phyloP scores from a whole-genome alignment of 2,797 vertebrate species.

The Pogoniulus pusillus region DNA sequence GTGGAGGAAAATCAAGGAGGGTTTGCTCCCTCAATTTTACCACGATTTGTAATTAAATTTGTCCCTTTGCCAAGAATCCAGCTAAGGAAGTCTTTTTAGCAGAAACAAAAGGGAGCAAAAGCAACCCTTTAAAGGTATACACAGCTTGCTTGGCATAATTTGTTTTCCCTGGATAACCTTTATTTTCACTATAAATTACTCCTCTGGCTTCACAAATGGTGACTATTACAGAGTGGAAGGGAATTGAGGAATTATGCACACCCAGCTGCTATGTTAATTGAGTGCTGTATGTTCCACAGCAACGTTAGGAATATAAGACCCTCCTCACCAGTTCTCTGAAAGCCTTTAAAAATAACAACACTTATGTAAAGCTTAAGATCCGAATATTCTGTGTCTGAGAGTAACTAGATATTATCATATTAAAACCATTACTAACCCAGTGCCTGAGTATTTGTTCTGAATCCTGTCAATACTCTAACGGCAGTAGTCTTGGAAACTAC shows the following conservation, averaged over 20 bases:
- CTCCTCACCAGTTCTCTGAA: slow-evolving; percentile 47
- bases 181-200: slow-evolving; percentile 55
- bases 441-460: slow-evolving; percentile 65
- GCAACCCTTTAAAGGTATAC: background rate
- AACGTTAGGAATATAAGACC: slow-evolving; percentile 57
- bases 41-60: background rate
- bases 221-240: slow-evolving; percentile 7
- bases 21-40: background rate
- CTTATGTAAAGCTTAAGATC: slow-evolving; percentile 61
- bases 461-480: slow-evolving; percentile 75
- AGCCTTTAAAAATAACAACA: slow-evolving; percentile 59
- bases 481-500: slow-evolving; percentile 75
- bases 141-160: background rate
- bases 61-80: background rate
- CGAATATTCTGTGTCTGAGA: slow-evolving; percentile 63
- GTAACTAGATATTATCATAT: slow-evolving; percentile 67
- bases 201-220: slow-evolving; percentile 35
- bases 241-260: slow-evolving; percentile 34
- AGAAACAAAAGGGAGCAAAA: background rate
- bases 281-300: slow-evolving; percentile 61
- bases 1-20: background rate
- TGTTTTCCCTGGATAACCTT: slow-evolving; percentile 20
- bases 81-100: background rate
- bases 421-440: slow-evolving; percentile 71
- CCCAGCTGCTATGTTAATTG: slow-evolving; percentile 64